A percentile compares a stretch with the other conserved stretches of the same genome.
Evolutionary conservation across 2,113 vertebrate genomes (phyloP).

Genomic region (Falcunculus frontatus): DNA sequence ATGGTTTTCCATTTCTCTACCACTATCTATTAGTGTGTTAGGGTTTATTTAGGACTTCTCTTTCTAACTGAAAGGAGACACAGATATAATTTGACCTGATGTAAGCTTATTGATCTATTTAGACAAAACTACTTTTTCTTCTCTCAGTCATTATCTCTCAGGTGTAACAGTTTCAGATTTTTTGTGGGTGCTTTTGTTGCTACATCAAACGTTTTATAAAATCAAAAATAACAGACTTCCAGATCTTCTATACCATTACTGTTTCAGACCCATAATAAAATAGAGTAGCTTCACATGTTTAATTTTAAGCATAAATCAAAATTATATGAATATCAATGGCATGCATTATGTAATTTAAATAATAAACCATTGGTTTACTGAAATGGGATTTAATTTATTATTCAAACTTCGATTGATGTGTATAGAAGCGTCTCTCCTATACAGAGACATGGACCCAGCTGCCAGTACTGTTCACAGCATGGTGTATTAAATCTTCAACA

Average conservation of each 20-base stretch:
- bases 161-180: neutral
- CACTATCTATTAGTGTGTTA: neutral
- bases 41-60: neutral
- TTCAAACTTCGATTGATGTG: neutral
- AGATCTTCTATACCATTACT: neutral
- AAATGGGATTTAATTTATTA: neutral
- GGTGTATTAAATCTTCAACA: neutral
- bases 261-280: neutral
- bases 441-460: neutral
- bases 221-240: neutral
- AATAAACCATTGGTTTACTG: neutral
- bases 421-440: neutral
- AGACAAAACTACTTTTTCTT: neutral
- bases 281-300: fast-evolving
- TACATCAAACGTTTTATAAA: neutral
- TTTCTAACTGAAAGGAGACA: neutral
- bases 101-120: neutral
- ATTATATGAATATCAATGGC: neutral
- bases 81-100: neutral
- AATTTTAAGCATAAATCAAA: neutral
- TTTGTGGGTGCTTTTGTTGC: neutral
- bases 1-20: neutral
- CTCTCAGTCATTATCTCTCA: neutral
- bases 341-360: neutral
- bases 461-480: neutral